Evolutionary conservation across 2,888 invertebrate genomes (phyloP), one percentile per base, ranked within the genome.

Genomic region (Caenorhabditis sp.): DNA sequence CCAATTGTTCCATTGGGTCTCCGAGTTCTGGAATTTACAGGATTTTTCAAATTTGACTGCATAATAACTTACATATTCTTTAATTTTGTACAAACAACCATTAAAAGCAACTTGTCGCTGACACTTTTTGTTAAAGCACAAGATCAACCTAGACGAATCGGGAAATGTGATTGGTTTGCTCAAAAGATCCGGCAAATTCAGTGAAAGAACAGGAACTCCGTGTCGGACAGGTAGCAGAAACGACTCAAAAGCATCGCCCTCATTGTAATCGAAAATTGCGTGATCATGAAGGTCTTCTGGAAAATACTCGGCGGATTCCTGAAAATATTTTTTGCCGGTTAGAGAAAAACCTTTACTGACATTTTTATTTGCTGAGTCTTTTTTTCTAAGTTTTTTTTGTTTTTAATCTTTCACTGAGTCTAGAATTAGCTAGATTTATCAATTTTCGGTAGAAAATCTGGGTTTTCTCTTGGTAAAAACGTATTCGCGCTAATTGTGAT

Each of bases 51-150:
- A n/a, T n/a, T n/a, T n/a, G n/a, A n/a, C n/a, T n/a, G n/a, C n/a
- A n/a, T n/a, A 50, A 20, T 35, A 60, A 47, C 71, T 64, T 32
- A 86, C 86, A 64, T 68, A 67, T 13, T 65, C 76, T 11, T 61
- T 76, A 15, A 85, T 20, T 1, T 80, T 86, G 70, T 87, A 87
- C 35, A 87, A 44, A 69, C 53, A 81, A 3, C 86, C 86, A 4
- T 72, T 51, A 24, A 67, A 62, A 8, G 84, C 76, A 2, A 87
- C 37, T 28, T 87, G 87, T 15, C 68, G 55, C n/a, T 72, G 69
- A 32, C 86, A 83, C 28, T 67, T 81, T 56, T 84, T 85, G 26
- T 82, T 84, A 53, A 87, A 87, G 53, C 87, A 86, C 8, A 80
- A 20, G 2, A 67, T 69, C 13, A 84, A 56, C n/a, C 53, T 50